A percentile compares a stretch with the other conserved stretches of the same genome.
Evolutionary conservation across 1,140 invertebrate genomes (phyloP).

Genomic region (Conus ventricosus): DNA sequence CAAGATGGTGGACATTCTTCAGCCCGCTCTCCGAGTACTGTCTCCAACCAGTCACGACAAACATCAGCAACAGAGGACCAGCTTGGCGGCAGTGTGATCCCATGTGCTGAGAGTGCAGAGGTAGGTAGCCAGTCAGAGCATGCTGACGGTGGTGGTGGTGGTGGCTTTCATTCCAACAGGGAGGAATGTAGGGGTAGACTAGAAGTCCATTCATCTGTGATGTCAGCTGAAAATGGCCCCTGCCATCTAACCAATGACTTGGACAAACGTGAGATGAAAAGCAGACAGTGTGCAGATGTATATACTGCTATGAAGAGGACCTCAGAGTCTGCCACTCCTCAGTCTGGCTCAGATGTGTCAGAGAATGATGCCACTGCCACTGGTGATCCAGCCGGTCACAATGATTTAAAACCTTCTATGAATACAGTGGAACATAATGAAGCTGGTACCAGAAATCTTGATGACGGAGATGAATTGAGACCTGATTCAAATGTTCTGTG

Average conservation of each 20-base stretch:
- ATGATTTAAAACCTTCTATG: too few species aligned
- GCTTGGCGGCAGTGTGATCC: neutral
- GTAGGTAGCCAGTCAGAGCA: neutral
- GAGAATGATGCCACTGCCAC: neutral
- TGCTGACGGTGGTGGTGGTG: neutral
- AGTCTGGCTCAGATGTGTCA: neutral
- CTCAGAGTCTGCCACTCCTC: neutral
- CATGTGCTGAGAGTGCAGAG: too few species aligned
- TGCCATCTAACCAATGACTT: too few species aligned
- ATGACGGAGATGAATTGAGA: neutral
- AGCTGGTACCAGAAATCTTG: neutral
- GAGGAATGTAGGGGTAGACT: too few species aligned
- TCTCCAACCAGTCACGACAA: neutral
- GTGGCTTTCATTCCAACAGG: neutral
- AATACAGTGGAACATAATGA: neutral
- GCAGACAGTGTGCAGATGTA: too few species aligned
- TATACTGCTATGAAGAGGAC: too few species aligned
- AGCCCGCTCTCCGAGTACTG: neutral
- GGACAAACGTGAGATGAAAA: too few species aligned
- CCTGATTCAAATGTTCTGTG: neutral
- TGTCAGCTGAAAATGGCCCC: too few species aligned
- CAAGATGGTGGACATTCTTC: neutral
- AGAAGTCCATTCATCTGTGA: too few species aligned
- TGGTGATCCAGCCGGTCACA: too few species aligned
- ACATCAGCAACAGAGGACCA: neutral